Evolutionary conservation across 2,797 vertebrate genomes (phyloP), one percentile per base, ranked within the genome.

Genomic region (Pampus argenteus): DNA sequence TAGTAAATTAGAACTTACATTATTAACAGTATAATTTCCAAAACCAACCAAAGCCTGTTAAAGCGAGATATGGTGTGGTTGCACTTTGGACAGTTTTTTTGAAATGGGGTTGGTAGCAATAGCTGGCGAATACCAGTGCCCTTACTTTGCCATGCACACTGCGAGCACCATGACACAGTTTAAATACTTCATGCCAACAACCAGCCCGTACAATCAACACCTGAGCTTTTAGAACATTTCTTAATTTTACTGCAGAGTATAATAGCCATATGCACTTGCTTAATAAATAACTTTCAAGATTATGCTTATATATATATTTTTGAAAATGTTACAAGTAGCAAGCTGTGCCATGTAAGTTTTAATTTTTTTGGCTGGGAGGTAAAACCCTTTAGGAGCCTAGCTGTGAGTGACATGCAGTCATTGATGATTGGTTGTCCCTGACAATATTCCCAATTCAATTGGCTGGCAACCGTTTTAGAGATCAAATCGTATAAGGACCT

Each of bases 251-350:
- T 86, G 90, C 89, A 92, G 90, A 93, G 89, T 92, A 90, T 92
- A 86, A 90, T 90, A 93, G 89, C 89, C 91, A 93, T 93, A 93
- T 94, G 89, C 91, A 93, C 89, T 88, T 93, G 91, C 86, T 92
- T 92, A 86, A 91, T 83, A 91, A 91, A 83, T 86, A 78, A 88
- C 82, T 84, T 83, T 89, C 87, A 86, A 92, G 89, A 91, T 88
- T 89, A 92, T 90, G 91, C 88, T 88, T 90, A 89, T 87, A 91
- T 87, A 89, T 91, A 88, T 92, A 82, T 91, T 91, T 92, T 88
- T 86, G 76, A 84, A 91, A 88, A 86, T 78, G 65, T 86, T 78
- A 77, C 76, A 81, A 88, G 78, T 87, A 69, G 74, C 50, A 70
- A 86, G 88, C 86, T 87, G 86, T 90, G 89, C 87, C 84, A 91